Percentiles rank a stretch among this genome's conserved stretches.
Conservation (phyloP, 1,140 invertebrate species). For the Brachystomella parvula region DNA sequence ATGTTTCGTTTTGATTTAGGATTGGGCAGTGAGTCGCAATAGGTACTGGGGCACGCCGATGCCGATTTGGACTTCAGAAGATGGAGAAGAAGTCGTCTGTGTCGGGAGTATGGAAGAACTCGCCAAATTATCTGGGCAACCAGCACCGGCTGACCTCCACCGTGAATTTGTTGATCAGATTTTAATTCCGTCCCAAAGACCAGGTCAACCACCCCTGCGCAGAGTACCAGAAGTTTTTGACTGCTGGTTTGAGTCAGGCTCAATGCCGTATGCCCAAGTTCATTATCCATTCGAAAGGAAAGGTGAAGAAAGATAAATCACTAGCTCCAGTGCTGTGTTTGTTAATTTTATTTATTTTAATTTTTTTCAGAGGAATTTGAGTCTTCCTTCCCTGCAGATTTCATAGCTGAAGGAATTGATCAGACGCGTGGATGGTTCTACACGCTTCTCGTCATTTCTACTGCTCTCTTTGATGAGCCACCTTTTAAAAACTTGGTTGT, state of each 20-base stretch:
- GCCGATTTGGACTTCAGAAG: slow-evolving; percentile 92
- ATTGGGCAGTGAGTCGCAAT: slow-evolving; percentile 60
- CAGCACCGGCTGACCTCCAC: slow-evolving; percentile 67
- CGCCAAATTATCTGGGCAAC: slow-evolving; percentile 63
- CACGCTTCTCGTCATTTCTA: slow-evolving; percentile 90
- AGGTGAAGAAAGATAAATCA: slow-evolving; percentile 39
- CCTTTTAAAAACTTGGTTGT: slow-evolving; percentile 97
- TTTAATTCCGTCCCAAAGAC: slow-evolving; percentile 80
- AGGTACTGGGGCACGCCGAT: slow-evolving; percentile 78
- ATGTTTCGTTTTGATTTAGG: too few relatives aligned
- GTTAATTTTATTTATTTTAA: neutral
- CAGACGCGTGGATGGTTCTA: slow-evolving; percentile 99
- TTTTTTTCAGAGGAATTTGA: slow-evolving; percentile 65
- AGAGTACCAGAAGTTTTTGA: slow-evolving; percentile 95
- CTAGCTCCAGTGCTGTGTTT: neutral
- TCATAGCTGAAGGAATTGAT: slow-evolving; percentile 98
- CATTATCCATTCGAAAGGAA: slow-evolving; percentile 94
- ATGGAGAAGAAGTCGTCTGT: slow-evolving; percentile 88
- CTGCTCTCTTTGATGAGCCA: slow-evolving; percentile 89
- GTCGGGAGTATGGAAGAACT: slow-evolving; percentile 90
- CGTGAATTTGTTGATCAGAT: slow-evolving; percentile 88
- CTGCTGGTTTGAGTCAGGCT: slow-evolving; percentile 99
- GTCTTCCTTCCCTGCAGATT: slow-evolving; percentile 95
- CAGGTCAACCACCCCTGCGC: slow-evolving; percentile 70
- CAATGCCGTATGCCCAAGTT: slow-evolving; percentile 96